Evolutionary conservation across 1,140 invertebrate species (phyloP).

Genomic region (Euura saliciscinereae): DNA sequence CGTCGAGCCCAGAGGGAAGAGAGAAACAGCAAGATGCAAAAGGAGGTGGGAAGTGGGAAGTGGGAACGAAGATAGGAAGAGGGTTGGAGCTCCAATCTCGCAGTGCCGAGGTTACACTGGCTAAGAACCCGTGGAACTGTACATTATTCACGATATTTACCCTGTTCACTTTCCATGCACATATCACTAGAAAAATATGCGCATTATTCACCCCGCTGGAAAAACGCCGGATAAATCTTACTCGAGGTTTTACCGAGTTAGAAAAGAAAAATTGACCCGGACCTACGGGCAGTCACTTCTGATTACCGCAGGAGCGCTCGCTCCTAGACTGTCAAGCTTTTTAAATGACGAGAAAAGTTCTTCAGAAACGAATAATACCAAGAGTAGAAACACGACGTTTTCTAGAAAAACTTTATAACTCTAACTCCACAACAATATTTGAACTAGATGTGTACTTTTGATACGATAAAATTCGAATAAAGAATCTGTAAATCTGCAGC

Average conservation of each 20-base stretch:
- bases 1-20: slow-evolving; percentile 1
- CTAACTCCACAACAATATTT: no score
- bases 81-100: neutral
- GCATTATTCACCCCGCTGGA: neutral
- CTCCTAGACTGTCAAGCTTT: neutral
- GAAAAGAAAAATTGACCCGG: neutral
- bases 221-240: no score
- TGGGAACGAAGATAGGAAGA: neutral
- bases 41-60: neutral
- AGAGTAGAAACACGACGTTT: neutral
- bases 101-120: neutral
- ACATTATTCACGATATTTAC: slow-evolving; percentile 4
- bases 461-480: neutral
- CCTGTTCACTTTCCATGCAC: neutral
- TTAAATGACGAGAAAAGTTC: neutral
- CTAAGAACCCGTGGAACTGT: neutral
- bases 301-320: neutral
- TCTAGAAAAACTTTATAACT: no score
- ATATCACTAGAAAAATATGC: neutral
- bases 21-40: neutral
- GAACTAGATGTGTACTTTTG: no score
- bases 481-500: neutral
- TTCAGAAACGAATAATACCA: neutral
- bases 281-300: neutral
- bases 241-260: neutral